phyloP scores from a whole-genome alignment of 2,888 invertebrate species.

The Disparrhopalites patrizii region DNA sequence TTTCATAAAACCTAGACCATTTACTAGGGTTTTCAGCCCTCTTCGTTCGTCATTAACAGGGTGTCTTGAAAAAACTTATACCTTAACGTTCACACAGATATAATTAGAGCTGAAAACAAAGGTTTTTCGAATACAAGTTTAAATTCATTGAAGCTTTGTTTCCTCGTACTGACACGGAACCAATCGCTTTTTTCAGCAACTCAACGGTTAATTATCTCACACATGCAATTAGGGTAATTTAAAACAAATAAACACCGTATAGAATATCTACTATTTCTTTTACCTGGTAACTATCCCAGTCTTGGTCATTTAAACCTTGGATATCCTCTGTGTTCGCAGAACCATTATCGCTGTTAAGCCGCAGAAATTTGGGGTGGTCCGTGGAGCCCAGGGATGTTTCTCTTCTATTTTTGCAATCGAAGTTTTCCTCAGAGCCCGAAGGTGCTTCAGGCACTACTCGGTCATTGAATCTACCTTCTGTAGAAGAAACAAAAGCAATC shows the following conservation, averaged over 20 bases:
- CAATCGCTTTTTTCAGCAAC: too few relatives aligned
- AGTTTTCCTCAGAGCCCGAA: constrained; percentile 17
- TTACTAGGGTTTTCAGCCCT: too few relatives aligned
- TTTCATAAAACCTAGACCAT: too few relatives aligned
- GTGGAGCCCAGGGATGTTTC: background rate
- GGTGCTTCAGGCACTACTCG: constrained; percentile 21
- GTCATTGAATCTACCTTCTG: constrained; percentile 26
- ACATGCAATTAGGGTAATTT: too few relatives aligned
- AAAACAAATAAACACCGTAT: too few relatives aligned
- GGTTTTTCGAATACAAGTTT: background rate
- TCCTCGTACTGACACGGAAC: too few relatives aligned
- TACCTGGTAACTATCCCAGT: constrained; percentile 49
- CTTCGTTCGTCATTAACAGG: too few relatives aligned
- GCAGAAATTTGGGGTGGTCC: constrained; percentile 30
- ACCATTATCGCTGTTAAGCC: constrained; percentile 41
- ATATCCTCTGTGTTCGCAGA: constrained; percentile 45
- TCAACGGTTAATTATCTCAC: too few relatives aligned
- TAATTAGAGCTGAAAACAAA: background rate
- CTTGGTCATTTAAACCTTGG: constrained; percentile 38
- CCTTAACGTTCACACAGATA: too few relatives aligned
- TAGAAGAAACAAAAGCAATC: background rate
- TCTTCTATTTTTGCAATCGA: constrained; percentile 3
- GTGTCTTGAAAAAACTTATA: too few relatives aligned
- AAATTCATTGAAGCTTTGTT: background rate
- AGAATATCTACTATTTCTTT: too few relatives aligned